Evolutionary conservation across 2,888 invertebrate species (phyloP).

Genomic region (Sesia bembeciformis): DNA sequence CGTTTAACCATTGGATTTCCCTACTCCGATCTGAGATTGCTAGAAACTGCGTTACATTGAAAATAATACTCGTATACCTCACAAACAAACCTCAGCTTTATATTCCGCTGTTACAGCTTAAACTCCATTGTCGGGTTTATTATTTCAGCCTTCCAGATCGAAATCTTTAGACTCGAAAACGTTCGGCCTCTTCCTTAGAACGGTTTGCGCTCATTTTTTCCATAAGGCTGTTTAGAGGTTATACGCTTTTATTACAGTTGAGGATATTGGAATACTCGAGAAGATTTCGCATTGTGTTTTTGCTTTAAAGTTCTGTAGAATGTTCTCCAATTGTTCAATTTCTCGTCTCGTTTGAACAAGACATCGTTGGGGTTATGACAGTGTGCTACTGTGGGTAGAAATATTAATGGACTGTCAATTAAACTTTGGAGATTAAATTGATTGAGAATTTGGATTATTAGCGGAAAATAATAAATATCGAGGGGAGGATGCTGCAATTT

Average conservation of each 20-base stretch:
- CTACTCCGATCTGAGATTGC: slow-evolving; percentile 39
- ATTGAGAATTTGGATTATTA: too few relatives aligned
- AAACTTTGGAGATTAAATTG: too few relatives aligned
- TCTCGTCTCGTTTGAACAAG: background rate
- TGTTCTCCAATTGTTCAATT: background rate
- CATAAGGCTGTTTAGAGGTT: slow-evolving; percentile 8
- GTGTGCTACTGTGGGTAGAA: too few relatives aligned
- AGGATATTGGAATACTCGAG: slow-evolving; percentile 1
- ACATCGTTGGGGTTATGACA: too few relatives aligned
- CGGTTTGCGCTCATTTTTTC: slow-evolving; percentile 4
- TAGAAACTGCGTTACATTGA: slow-evolving; percentile 38
- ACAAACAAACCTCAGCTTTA: too few relatives aligned
- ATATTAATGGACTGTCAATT: too few relatives aligned
- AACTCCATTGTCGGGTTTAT: too few relatives aligned
- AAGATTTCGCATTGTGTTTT: background rate
- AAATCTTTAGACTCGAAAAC: slow-evolving; percentile 9
- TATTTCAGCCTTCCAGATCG: slow-evolving; percentile 7
- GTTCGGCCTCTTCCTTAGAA: slow-evolving; percentile 6
- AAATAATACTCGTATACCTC: slow-evolving; percentile 5
- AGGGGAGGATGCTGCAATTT: too few relatives aligned
- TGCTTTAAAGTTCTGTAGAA: background rate
- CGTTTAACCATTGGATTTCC: slow-evolving; percentile 32
- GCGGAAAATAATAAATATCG: too few relatives aligned
- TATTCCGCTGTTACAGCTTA: too few relatives aligned
- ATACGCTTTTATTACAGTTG: slow-evolving; percentile 11